Percentiles rank a stretch among this genome's conserved stretches.
Conservation (phyloP, 2,113 vertebrate genomes). For the Cyanoderma ruficeps region DNA sequence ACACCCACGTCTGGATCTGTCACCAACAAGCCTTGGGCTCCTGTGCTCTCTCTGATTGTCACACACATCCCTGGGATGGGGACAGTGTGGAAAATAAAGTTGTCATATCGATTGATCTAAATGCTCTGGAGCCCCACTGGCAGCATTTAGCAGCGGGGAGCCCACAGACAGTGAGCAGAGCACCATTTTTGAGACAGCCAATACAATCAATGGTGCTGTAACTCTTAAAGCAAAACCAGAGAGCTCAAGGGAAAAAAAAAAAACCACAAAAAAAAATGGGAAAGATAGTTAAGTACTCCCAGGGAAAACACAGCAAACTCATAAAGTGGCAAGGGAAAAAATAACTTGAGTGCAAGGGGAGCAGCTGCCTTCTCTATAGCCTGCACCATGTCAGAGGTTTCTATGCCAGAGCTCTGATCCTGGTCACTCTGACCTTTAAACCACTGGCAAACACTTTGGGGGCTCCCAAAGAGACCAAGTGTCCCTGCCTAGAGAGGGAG, state of each 20-base stretch:
- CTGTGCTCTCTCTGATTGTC: background rate
- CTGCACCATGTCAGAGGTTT: background rate
- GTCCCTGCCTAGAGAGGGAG: background rate
- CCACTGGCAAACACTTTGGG: background rate
- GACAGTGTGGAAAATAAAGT: conserved; percentile 36
- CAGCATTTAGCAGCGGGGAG: conserved; percentile 58
- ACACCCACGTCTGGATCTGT: background rate
- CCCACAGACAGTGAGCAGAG: conserved; percentile 19
- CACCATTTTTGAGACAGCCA: conserved; percentile 30
- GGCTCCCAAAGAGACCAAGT: background rate
- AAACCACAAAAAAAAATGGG: too few species aligned
- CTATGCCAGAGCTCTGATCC: background rate
- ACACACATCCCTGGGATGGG: background rate
- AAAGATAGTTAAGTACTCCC: background rate
- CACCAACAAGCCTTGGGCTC: background rate
- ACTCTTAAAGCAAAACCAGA: conserved; percentile 46
- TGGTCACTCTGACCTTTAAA: background rate
- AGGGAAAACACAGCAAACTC: conserved; percentile 1
- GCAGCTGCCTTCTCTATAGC: background rate
- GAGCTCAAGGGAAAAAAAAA: background rate
- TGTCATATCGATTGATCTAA: conserved; percentile 50
- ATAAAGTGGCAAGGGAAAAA: background rate
- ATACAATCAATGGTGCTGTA: conserved; percentile 38
- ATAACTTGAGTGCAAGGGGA: background rate
- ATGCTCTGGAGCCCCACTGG: conserved; percentile 52